A percentile compares a stretch with the other conserved stretches of the same genome.
phyloP scores from a whole-genome alignment of 2,888 invertebrate species.

The Crossocerus cetratus region DNA sequence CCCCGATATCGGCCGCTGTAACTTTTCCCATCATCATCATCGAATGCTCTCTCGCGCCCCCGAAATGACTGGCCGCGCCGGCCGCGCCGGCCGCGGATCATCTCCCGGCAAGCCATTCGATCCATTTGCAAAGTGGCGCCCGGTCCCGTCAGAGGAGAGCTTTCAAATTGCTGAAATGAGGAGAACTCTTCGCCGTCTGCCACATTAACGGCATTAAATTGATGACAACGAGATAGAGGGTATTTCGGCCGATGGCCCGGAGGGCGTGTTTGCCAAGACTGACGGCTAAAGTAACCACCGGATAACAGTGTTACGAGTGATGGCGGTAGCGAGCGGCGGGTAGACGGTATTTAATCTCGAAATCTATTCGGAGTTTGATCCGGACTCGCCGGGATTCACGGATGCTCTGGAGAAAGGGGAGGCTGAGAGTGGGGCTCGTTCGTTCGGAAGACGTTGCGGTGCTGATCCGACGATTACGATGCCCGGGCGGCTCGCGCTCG shows the following conservation, averaged over 20 bases:
- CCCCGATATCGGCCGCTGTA: slow-evolving; percentile 27
- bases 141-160: too few relatives aligned
- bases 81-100: too few relatives aligned
- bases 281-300: slow-evolving; percentile 2
- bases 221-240: background rate
- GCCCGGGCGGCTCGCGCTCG: slow-evolving; percentile 7
- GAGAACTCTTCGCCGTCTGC: background rate
- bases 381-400: background rate
- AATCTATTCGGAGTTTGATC: slow-evolving; percentile 28
- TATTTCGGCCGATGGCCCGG: background rate
- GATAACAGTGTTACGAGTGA: slow-evolving; percentile 5
- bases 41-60: too few relatives aligned
- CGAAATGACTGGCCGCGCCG: too few relatives aligned
- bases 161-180: too few relatives aligned
- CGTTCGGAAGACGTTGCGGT: slow-evolving; percentile 36
- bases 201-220: background rate
- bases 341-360: slow-evolving; percentile 28
- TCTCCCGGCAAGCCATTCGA: too few relatives aligned
- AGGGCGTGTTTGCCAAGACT: background rate
- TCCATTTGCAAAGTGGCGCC: too few relatives aligned
- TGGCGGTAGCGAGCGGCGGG: background rate
- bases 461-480: slow-evolving; percentile 37
- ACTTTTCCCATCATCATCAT: slow-evolving; percentile 25
- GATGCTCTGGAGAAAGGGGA: slow-evolving; percentile 3
- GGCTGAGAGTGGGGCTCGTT: slow-evolving; percentile 15